Conservation (phyloP, 2,113 vertebrate species). For the Gavia stellata region DNA sequence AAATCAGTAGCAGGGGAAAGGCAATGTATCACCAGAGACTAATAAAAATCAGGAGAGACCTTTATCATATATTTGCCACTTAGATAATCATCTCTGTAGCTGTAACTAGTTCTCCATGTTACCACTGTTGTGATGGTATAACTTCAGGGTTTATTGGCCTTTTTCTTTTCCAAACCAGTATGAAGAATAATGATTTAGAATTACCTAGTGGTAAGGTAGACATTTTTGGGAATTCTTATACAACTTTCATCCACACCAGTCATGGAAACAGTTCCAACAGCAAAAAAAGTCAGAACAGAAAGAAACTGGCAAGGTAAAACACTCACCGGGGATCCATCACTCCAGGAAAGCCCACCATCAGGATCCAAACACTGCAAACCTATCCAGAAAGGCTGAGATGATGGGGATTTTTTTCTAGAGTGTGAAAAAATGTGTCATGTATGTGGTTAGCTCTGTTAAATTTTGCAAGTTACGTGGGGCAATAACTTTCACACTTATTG, state of each 20-base stretch:
- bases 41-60: neutral
- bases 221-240: neutral
- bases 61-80: neutral
- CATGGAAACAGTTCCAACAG: neutral
- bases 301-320: neutral
- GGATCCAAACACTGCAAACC: slow-evolving; percentile 75
- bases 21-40: neutral
- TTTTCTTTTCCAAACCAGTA: neutral
- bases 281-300: neutral
- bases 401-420: slow-evolving; percentile 2
- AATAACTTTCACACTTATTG: neutral
- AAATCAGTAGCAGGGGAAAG: neutral
- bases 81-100: neutral
- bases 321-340: slow-evolving; percentile 82
- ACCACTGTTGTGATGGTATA: neutral
- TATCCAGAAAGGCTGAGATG: slow-evolving; percentile 77
- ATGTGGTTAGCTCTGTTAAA: neutral
- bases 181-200: neutral
- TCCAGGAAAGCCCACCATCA: slow-evolving; percentile 80
- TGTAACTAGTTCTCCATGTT: neutral
- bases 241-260: neutral
- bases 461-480: neutral
- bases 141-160: neutral
- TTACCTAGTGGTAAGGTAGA: neutral
- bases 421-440: neutral